Base-by-base conservation (phyloP, 2,888 invertebrate genomes). In the Tetropium fuscum region DNA sequence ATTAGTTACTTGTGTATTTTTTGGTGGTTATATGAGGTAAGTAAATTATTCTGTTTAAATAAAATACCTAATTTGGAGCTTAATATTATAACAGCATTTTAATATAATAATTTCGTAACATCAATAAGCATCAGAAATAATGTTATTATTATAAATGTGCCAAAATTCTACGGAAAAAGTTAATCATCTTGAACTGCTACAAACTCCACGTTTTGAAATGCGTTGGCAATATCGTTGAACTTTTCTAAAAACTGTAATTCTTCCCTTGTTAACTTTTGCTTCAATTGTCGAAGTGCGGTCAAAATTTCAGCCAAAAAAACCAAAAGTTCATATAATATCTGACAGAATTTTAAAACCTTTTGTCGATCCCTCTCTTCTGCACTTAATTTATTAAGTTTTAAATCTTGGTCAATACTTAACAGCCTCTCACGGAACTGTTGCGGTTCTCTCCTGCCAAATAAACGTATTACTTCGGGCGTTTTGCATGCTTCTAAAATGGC, bases 401-500 rank as follows among this genome's bases (percentile, higher is more conserved):
- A 76, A 74, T 89, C 87, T 68, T 88, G 82, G 40, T 87, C 87
- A 27, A 90, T 83, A 72, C 85, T 82, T 8, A 81, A 74, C 13
- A 91, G 75, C 68, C 86, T 83, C 66, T 87, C 84, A 55, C 89
- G 78, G 47, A 91, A 80, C 70, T 88, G 87, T 38, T 85, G 85
- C 1, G 90, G 88, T 74, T 91, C 89, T 66, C 88, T 86, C 73
- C 86, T 87, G 1, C 89, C 90, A 83, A 91, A 91, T 79, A 91
- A 83, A 71, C 86, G 81, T 32, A 91, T 90, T 1, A 91, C 88
- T 77, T 90, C 90, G 3, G 91, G 90, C 1, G 91, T 91, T 79
- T 88, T 86, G 76, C 91, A 91, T 1, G 91, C 90, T 71, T 88
- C 84, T 60, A 88, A 88, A 47, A 92, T 90, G 6, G 91, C 90